Evolutionary conservation across 1,140 invertebrate genomes (phyloP), one percentile per base, ranked within the genome.

Genomic region (Ips typographus): DNA sequence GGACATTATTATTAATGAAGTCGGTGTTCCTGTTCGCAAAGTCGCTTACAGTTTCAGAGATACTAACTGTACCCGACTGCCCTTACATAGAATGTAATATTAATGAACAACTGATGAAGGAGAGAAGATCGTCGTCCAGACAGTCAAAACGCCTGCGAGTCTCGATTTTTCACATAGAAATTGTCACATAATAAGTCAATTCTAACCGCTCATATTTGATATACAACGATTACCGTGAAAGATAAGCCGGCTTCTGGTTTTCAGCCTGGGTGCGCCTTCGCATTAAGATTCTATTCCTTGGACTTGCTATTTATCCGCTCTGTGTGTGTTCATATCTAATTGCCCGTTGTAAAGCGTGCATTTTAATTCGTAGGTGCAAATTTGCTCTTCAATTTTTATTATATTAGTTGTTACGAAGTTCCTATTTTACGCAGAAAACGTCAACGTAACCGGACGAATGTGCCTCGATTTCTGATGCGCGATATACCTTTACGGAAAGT

Each of bases 401-500:
- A 22, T 22, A 22, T 22, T 22, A 22, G 22, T 22, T 22, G 22
- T 22, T 22, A 22, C 0, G 22, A 22, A 22, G 22, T 22, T 22
- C 22, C 22, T 22, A 22, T 22, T 22, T 22, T 22, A 22, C 0
- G 22, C 22, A 22, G 22, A 22, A 22, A 22, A 22, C 22, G 22
- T 22, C 22, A 22, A 22, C 22, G 22, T 22, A 22, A 22, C 22
- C 22, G 22, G 22, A 22, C 22, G 22, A 22, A 22, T 22, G 22
- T 22, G 22, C 22, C 22, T 22, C 51, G 65, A 68, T 58, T 68
- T 68, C 65, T 68, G 65, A 68, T 68, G 65, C 22, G 65, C 65
- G 65, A 68, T 68, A 68, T 62, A 68, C 67, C 49, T 68, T 62
- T 68, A 68, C 47, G 67, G 67, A 68, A 60, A 68, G 65, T 53